phyloP scores from a whole-genome alignment of 2,797 vertebrate species.

The Limnodromus scolopaceus region DNA sequence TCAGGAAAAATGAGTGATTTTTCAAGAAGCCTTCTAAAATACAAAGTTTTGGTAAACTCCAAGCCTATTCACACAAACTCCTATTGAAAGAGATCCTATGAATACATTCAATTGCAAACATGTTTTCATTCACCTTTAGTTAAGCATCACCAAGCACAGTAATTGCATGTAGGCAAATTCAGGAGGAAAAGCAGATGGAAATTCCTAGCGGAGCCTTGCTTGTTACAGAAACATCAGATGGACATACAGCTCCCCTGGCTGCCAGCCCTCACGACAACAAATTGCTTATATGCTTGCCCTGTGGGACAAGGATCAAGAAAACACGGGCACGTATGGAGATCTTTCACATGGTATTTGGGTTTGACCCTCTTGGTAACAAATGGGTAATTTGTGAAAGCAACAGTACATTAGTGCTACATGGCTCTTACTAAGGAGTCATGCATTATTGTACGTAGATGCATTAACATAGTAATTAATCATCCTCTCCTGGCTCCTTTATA shows the following conservation, averaged over 20 bases:
- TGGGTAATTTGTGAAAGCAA: not conserved
- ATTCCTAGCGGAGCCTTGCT: not conserved
- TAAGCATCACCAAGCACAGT: not conserved
- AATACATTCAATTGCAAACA: not conserved
- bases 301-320: not conserved
- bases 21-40: not conserved
- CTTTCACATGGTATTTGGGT: not conserved
- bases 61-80: not conserved
- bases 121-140: not conserved
- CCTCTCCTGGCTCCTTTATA: not conserved
- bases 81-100: not conserved
- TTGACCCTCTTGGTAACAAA: not conserved
- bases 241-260: not conserved
- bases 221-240: not conserved
- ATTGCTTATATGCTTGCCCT: not conserved
- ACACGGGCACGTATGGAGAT: fast-evolving
- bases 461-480: conserved; percentile 47
- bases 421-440: not conserved
- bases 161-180: not conserved
- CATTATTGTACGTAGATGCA: not conserved
- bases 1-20: not conserved
- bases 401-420: not conserved
- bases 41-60: not conserved
- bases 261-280: not conserved
- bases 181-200: conserved; percentile 23